Percentiles rank a stretch among this genome's conserved stretches.
These are phyloP conservation scores for Phylloscopus collybita DNA, from an alignment of 2,797 vertebrate species.

Conservation along the genomic window DNA sequence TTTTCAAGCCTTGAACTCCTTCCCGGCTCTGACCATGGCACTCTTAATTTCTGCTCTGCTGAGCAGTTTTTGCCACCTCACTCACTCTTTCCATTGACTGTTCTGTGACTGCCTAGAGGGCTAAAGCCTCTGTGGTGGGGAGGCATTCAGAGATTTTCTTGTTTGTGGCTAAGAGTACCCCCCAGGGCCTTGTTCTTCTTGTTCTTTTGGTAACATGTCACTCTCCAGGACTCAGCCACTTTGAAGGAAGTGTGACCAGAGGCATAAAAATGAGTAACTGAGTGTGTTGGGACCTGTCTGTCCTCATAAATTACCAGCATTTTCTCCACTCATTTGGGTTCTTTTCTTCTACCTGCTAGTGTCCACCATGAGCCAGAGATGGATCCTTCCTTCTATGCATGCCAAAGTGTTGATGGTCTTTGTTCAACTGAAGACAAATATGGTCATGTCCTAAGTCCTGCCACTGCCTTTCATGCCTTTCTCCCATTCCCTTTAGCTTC, in stretches of 20 bases:
- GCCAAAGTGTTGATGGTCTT: neutral
- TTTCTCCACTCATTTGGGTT: neutral
- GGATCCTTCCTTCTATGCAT: neutral
- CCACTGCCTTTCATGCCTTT: neutral
- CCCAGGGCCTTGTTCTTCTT: neutral
- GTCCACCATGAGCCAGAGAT: neutral
- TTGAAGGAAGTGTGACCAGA: slow-evolving; percentile 12
- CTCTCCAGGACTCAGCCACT: neutral
- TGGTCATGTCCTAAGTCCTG: fast-evolving
- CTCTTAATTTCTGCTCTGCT: slow-evolving; percentile 32
- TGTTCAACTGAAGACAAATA: neutral
- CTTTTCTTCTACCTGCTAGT: neutral
- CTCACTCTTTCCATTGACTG: slow-evolving; percentile 49
- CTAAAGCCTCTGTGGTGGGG: neutral
- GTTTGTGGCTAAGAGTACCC: neutral
- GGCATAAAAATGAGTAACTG: neutral
- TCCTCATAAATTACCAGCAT: neutral
- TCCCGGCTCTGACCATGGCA: slow-evolving; percentile 17
- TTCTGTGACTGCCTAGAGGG: neutral
- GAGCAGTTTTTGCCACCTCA: slow-evolving; percentile 26
- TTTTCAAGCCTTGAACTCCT: slow-evolving; percentile 47
- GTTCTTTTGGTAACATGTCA: neutral
- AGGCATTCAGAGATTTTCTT: neutral
- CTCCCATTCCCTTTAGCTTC: neutral
- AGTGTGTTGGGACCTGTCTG: neutral